These are phyloP conservation scores for Zosterops japonicus DNA, from an alignment of 2,113 vertebrate species.

Conservation along the genomic window DNA sequence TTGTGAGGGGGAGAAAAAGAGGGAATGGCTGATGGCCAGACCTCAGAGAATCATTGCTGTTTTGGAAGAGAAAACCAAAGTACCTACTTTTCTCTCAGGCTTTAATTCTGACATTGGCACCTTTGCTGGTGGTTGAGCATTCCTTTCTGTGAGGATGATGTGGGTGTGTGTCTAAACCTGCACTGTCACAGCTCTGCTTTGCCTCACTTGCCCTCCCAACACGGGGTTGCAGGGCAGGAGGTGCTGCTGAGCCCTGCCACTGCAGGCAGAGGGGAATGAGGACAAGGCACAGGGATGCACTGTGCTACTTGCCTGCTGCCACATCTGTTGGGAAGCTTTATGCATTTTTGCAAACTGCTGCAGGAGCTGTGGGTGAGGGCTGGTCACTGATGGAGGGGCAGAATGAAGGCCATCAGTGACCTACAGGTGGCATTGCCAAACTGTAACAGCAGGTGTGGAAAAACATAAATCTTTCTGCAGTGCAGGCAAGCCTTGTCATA, in stretches of 20 bases:
- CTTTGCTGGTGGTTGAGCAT: background rate
- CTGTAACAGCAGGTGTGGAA: background rate
- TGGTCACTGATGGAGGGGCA: background rate
- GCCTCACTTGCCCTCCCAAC: fast-evolving
- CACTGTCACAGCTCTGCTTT: fast-evolving
- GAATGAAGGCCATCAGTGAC: background rate
- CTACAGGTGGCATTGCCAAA: background rate
- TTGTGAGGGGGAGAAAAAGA: fast-evolving
- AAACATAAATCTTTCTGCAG: background rate
- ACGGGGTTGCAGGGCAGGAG: fast-evolving
- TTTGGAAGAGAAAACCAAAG: background rate
- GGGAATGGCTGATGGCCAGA: background rate
- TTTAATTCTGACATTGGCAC: background rate
- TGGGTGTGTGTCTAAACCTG: background rate
- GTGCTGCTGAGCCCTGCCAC: background rate
- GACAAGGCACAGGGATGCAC: fast-evolving
- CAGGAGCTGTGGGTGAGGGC: background rate
- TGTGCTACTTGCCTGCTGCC: background rate
- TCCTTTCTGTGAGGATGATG: background rate
- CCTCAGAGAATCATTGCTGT: background rate
- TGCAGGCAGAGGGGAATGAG: background rate
- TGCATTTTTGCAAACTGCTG: background rate
- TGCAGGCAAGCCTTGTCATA: background rate
- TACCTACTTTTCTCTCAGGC: background rate
- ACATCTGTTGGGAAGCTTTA: background rate